Evolutionary conservation across 2,888 invertebrate genomes (phyloP).

Genomic region (Phoenoteleia sp.): DNA sequence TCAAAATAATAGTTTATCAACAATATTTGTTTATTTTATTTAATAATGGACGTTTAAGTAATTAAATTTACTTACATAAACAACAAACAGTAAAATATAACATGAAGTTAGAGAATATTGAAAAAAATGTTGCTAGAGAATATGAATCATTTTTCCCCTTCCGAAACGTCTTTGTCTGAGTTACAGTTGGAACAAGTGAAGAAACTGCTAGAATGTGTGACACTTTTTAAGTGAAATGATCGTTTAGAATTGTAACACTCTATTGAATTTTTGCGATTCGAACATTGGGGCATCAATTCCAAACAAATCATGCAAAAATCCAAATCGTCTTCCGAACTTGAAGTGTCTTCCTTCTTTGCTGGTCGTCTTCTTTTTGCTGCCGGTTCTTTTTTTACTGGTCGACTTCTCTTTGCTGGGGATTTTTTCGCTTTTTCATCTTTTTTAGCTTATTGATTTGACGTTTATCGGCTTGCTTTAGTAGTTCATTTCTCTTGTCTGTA

Average conservation of each 20-base stretch:
- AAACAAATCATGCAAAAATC: not conserved
- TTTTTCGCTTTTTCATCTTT: not conserved
- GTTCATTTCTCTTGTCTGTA: not conserved
- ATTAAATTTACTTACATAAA: slow-evolving; percentile 2
- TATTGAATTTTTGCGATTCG: slow-evolving; percentile 3
- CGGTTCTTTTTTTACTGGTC: not conserved
- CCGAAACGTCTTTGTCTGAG: not conserved
- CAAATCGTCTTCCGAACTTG: not conserved
- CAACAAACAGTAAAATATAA: not conserved
- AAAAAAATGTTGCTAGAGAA: not conserved
- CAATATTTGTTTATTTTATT: slow-evolving; percentile 7
- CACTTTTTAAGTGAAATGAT: not conserved
- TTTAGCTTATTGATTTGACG: not conserved
- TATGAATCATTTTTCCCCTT: not conserved
- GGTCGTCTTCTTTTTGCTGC: not conserved
- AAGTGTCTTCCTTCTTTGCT: not conserved
- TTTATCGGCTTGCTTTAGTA: not conserved
- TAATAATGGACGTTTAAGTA: too few species aligned
- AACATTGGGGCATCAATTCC: not conserved
- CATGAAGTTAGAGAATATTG: too few species aligned
- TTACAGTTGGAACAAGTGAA: not conserved
- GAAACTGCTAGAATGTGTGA: not conserved
- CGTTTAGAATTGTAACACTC: not conserved
- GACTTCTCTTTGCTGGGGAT: not conserved
- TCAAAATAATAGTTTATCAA: slow-evolving; percentile 14